phyloP scores from a whole-genome alignment of 2,797 vertebrate species.

The Xerus rutilus region DNA sequence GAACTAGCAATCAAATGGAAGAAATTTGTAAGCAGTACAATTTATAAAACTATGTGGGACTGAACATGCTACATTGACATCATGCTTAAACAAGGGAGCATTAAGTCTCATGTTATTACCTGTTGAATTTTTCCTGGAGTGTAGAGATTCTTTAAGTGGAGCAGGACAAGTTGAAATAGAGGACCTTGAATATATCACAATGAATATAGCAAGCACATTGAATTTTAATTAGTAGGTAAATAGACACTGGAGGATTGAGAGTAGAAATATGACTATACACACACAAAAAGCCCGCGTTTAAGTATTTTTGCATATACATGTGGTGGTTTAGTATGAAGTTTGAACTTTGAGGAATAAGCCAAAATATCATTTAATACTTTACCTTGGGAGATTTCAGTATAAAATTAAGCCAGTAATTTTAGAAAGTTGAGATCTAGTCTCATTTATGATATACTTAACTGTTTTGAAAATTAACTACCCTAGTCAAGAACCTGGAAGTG shows the following conservation, averaged over 20 bases:
- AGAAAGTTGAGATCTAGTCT: not conserved
- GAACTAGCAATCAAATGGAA: not conserved
- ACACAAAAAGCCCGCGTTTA: not conserved
- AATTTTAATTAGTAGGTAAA: not conserved
- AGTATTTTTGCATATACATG: not conserved
- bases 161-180: not conserved
- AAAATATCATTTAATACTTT: not conserved
- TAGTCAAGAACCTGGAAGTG: not conserved
- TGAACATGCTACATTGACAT: not conserved
- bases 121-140: not conserved
- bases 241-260: not conserved
- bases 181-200: not conserved
- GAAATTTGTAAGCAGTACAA: not conserved
- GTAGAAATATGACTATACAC: not conserved
- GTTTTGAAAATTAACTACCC: not conserved
- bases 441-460: not conserved
- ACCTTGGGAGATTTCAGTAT: not conserved
- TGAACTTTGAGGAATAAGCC: constrained; percentile 7
- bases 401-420: constrained; percentile 6
- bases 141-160: not conserved
- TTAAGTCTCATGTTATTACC: constrained; percentile 1
- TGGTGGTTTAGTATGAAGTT: constrained; percentile 7
- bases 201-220: not conserved
- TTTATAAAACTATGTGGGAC: not conserved
- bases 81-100: constrained; percentile 16